Evolutionary conservation across 1,140 invertebrate species (phyloP).

Genomic region (Tyrophagus putrescentiae): DNA sequence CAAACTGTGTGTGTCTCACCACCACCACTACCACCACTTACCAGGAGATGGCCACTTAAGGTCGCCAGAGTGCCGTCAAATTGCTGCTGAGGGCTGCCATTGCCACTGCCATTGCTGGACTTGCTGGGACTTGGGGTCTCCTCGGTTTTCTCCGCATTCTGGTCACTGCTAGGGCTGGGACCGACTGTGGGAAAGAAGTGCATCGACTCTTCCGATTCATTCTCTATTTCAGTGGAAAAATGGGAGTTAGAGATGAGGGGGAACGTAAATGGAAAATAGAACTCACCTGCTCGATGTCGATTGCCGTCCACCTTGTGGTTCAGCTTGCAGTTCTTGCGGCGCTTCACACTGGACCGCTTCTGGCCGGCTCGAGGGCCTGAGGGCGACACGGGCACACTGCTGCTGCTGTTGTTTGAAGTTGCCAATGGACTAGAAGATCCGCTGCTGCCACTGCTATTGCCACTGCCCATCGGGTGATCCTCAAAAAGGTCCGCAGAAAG

Average conservation of each 20-base stretch:
- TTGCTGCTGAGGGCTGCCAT: not conserved
- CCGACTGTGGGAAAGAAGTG: not conserved
- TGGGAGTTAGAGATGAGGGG: not conserved
- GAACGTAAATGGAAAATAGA: not conserved
- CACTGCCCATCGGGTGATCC: not conserved
- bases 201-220: conserved; percentile 1
- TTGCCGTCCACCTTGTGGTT: not conserved
- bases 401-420: not conserved
- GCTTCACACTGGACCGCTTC: not conserved
- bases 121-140: not conserved
- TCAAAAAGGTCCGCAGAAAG: too few relatives aligned
- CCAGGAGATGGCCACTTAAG: not conserved
- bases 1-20: too few relatives aligned
- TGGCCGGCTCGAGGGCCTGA: too few relatives aligned
- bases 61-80: not conserved
- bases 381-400: not conserved
- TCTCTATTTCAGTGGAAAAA: not conserved
- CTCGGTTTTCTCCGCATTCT: not conserved
- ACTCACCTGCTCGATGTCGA: not conserved
- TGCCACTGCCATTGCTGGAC: too few relatives aligned
- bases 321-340: not conserved
- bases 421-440: not conserved
- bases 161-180: too few relatives aligned
- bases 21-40: too few relatives aligned
- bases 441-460: not conserved